These are phyloP conservation scores for Ectobius pallidus DNA, from an alignment of 2,888 invertebrate species.

Conservation along the genomic window DNA sequence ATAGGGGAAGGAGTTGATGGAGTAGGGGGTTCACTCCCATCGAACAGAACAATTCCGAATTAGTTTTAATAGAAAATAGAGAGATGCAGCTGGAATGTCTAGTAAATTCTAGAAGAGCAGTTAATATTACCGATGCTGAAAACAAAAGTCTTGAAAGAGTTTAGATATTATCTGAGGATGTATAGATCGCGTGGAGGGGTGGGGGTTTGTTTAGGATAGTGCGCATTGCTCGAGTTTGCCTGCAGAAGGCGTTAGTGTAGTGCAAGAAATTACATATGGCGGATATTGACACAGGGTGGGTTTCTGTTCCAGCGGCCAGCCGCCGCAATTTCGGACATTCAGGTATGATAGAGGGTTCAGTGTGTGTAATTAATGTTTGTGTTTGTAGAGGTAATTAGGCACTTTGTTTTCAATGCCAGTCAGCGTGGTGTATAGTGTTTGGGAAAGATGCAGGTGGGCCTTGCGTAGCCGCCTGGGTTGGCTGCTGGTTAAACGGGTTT, in stretches of 20 bases:
- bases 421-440: not conserved
- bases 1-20: no score
- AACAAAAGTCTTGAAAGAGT: not conserved
- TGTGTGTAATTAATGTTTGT: not conserved
- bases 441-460: not conserved
- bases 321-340: constrained; percentile 13
- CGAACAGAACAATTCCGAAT: no score
- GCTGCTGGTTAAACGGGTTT: constrained; percentile 16
- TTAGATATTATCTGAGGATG: not conserved
- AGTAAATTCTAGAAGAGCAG: not conserved
- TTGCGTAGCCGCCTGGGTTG: not conserved
- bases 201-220: constrained; percentile 21
- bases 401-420: not conserved
- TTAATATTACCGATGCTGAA: not conserved
- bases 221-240: constrained; percentile 16
- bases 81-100: not conserved
- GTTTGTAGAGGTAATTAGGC: not conserved
- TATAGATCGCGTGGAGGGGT: not conserved
- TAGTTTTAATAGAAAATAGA: no score
- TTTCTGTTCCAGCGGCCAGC: constrained; percentile 16
- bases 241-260: constrained; percentile 24
- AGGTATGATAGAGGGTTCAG: no score
- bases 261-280: constrained; percentile 27
- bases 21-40: no score
- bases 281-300: constrained; percentile 29